Evolutionary conservation across 2,888 invertebrate species (phyloP).

Genomic region (Acleris cristana): DNA sequence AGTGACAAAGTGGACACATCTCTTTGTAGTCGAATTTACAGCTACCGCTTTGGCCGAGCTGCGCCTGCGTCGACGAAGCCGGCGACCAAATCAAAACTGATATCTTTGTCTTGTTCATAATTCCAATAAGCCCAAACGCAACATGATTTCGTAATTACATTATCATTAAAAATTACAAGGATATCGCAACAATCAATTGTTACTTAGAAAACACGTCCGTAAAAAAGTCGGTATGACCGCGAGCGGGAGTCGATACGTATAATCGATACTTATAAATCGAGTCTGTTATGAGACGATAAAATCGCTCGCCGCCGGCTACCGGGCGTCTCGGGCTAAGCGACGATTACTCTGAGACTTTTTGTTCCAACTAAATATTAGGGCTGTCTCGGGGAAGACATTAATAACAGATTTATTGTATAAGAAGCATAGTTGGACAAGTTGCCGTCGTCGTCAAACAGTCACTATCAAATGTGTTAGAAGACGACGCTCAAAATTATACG

Average conservation of each 20-base stretch:
- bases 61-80: too few relatives aligned
- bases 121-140: slow-evolving; percentile 14
- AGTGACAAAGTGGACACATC: too few relatives aligned
- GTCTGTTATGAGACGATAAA: slow-evolving; percentile 82
- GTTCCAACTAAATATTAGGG: slow-evolving; percentile 34
- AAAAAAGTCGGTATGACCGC: slow-evolving; percentile 76
- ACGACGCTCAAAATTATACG: too few relatives aligned
- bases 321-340: slow-evolving; percentile 79
- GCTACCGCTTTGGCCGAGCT: too few relatives aligned
- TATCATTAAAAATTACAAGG: slow-evolving; percentile 8
- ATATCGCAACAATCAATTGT: slow-evolving; percentile 45
- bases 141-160: slow-evolving; percentile 4
- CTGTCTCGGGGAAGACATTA: neutral
- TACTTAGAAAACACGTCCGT: slow-evolving; percentile 54
- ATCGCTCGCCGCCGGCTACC: slow-evolving; percentile 82
- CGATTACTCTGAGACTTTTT: slow-evolving; percentile 68
- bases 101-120: neutral
- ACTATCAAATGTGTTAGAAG: too few relatives aligned
- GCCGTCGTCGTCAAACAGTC: too few relatives aligned
- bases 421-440: too few relatives aligned
- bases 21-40: too few relatives aligned
- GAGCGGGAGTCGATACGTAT: slow-evolving; percentile 78
- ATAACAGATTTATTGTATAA: neutral
- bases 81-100: too few relatives aligned
- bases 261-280: slow-evolving; percentile 83